These are phyloP conservation scores for Myotis pilosus DNA, from an alignment of 2,797 vertebrate genomes.

Conservation along the genomic window DNA sequence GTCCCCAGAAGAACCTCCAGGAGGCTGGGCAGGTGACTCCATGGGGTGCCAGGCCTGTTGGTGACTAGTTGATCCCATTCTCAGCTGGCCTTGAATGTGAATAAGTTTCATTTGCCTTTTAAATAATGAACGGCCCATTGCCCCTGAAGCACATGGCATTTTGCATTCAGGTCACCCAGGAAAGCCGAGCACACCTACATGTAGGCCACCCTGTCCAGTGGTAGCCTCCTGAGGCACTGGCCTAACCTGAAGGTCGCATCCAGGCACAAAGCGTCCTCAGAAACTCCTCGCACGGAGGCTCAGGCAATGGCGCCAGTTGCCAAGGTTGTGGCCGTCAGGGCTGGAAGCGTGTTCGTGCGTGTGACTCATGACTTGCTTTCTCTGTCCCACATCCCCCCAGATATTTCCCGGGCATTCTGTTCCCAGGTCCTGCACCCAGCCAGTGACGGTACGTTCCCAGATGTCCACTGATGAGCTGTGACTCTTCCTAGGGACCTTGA, in stretches of 20 bases:
- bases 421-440: not conserved
- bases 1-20: not conserved
- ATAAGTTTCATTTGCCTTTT: not conserved
- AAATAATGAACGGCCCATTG: not conserved
- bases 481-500: not conserved
- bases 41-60: not conserved
- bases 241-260: not conserved
- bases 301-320: not conserved
- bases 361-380: not conserved
- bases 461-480: not conserved
- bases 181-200: not conserved
- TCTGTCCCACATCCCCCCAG: fast-evolving
- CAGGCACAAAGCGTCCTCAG: not conserved
- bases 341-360: not conserved
- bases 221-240: not conserved
- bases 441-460: not conserved
- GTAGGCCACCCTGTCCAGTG: not conserved
- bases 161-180: not conserved
- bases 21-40: not conserved
- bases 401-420: not conserved
- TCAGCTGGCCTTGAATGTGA: not conserved
- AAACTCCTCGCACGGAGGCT: not conserved
- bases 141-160: not conserved
- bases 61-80: not conserved
- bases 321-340: fast-evolving